Percentiles rank a stretch among this genome's conserved stretches.
Conservation (phyloP, 2,797 vertebrate species). For the Nannoperca obscura region DNA sequence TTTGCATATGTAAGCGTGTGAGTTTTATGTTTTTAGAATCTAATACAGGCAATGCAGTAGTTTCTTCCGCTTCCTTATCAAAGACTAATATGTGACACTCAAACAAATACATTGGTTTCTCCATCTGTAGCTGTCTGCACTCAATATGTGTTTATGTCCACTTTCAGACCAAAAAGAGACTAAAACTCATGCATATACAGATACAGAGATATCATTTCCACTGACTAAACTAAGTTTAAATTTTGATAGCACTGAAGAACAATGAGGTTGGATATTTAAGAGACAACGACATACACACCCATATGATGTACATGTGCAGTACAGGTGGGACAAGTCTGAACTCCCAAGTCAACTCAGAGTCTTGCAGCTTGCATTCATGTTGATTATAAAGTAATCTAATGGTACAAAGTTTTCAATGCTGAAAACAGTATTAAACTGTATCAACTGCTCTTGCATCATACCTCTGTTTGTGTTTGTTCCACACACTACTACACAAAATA, state of each 20-base stretch:
- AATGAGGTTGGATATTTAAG: not conserved
- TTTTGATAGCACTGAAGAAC: not conserved
- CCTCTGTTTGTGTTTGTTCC: not conserved
- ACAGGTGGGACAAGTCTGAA: not conserved
- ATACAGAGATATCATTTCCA: not conserved
- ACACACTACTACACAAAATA: not conserved
- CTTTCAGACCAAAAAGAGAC: not conserved
- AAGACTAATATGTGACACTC: not conserved
- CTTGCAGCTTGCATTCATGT: too few relatives aligned
- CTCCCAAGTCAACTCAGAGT: not conserved
- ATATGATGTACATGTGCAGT: not conserved
- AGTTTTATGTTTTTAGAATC: not conserved
- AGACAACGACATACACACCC: not conserved
- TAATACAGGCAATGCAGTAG: not conserved
- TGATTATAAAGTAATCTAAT: too few relatives aligned
- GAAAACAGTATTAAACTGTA: not conserved
- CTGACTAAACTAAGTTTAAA: not conserved
- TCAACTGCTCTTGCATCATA: not conserved
- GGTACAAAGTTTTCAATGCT: not conserved
- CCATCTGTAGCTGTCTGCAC: not conserved
- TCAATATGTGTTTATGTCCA: not conserved
- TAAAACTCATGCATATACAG: not conserved
- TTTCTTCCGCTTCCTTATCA: not conserved
- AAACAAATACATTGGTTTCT: not conserved
- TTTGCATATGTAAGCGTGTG: not conserved